phyloP scores from a whole-genome alignment of 2,113 vertebrate genomes.

The Indicator indicator region DNA sequence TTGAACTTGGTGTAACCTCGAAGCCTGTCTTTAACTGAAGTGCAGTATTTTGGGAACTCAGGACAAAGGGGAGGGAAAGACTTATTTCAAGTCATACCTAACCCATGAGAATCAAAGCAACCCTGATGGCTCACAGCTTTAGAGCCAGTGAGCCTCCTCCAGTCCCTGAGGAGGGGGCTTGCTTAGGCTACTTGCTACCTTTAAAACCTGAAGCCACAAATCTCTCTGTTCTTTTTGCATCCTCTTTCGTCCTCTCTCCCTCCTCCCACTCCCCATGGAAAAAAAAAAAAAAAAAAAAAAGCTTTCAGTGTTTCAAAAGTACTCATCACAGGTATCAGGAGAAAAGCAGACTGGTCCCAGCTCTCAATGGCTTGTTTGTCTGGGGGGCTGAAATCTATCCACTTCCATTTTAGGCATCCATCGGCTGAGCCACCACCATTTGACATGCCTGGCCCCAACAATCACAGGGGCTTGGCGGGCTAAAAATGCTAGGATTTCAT shows the following conservation, averaged over 20 bases:
- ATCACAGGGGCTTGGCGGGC: slow-evolving; percentile 8
- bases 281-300: neutral
- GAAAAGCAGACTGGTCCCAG: neutral
- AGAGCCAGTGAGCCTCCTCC: neutral
- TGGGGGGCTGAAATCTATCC: neutral
- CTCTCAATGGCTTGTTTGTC: slow-evolving; percentile 15
- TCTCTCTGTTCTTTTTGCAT: neutral
- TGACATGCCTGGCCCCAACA: neutral
- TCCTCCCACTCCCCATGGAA: neutral
- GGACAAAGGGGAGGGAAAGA: slow-evolving; percentile 6
- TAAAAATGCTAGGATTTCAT: slow-evolving; percentile 69
- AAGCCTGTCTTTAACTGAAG: slow-evolving; percentile 5
- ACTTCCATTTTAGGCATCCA: neutral
- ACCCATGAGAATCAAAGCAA: neutral
- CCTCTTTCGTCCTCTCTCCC: neutral
- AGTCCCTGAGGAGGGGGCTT: neutral
- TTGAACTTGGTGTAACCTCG: slow-evolving; percentile 23
- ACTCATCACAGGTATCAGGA: slow-evolving; percentile 24
- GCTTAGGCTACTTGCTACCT: neutral
- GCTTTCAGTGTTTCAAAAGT: neutral
- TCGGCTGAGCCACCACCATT: neutral
- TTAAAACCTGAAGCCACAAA: neutral
- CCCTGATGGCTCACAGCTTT: neutral
- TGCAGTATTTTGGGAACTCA: neutral
- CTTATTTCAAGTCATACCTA: neutral